Percentiles rank a stretch among this genome's conserved stretches.
Conservation (phyloP, 2,888 invertebrate genomes). For the Ditylenchus weischeri region DNA sequence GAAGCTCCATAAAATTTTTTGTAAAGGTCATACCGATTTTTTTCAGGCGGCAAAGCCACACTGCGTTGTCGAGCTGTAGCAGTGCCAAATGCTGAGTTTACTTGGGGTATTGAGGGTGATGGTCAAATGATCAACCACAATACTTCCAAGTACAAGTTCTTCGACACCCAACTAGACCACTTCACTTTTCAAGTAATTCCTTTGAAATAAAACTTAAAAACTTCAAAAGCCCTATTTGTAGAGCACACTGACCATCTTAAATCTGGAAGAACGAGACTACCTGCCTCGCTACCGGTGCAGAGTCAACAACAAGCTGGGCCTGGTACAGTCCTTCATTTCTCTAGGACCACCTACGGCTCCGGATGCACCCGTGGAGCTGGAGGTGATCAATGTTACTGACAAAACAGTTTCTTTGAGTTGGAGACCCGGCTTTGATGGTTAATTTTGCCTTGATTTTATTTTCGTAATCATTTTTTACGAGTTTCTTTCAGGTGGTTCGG, state of each 20-base stretch:
- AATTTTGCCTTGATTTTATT: too few relatives aligned
- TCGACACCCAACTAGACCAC: slow-evolving; percentile 46
- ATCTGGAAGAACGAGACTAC: slow-evolving; percentile 50
- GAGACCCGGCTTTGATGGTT: slow-evolving; percentile 51
- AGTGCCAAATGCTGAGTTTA: slow-evolving; percentile 51
- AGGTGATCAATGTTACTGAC: slow-evolving; percentile 44
- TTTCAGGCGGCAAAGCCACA: not conserved
- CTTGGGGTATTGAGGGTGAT: slow-evolving; percentile 44
- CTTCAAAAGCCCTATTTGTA: slow-evolving; percentile 24
- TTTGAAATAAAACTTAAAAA: not conserved
- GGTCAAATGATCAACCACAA: slow-evolving; percentile 45
- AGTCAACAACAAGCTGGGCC: slow-evolving; percentile 45
- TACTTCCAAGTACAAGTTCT: slow-evolving; percentile 49
- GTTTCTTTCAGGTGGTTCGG: slow-evolving; percentile 38
- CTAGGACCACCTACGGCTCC: slow-evolving; percentile 39
- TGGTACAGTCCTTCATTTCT: slow-evolving; percentile 40
- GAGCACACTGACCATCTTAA: slow-evolving; percentile 48
- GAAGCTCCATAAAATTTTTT: not conserved
- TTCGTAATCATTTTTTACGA: too few relatives aligned
- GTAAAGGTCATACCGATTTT: not conserved
- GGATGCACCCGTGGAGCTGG: slow-evolving; percentile 46
- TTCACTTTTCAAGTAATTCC: slow-evolving; percentile 46
- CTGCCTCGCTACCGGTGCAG: slow-evolving; percentile 45
- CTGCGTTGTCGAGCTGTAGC: slow-evolving; percentile 47
- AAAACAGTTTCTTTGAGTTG: slow-evolving; percentile 44